These are phyloP conservation scores for Tipula helvola DNA, from an alignment of 2,888 invertebrate species.

Conservation along the genomic window DNA sequence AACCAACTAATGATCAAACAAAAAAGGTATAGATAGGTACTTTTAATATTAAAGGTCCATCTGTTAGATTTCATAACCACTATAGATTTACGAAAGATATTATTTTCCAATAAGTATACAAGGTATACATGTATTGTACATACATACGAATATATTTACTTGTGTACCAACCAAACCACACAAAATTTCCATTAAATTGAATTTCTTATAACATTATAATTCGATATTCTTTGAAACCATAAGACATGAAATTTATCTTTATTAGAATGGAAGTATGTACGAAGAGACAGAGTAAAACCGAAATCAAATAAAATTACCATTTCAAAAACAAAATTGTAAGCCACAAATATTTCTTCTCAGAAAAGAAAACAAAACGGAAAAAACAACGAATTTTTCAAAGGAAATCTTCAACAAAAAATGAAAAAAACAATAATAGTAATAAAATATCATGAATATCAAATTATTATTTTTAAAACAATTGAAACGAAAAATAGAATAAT, in stretches of 20 bases:
- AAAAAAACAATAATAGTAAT: not conserved
- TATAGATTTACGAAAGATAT: no score
- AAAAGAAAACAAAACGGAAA: not conserved
- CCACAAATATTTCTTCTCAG: not conserved
- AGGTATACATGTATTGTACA: no score
- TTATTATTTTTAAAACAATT: not conserved
- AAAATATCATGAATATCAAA: constrained; percentile 4
- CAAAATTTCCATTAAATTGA: not conserved
- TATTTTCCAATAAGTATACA: no score
- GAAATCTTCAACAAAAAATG: not conserved
- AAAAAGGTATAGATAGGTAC: no score
- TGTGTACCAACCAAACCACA: not conserved
- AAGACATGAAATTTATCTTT: not conserved
- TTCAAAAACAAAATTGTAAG: not conserved
- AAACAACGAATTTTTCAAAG: not conserved
- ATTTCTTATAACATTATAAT: not conserved
- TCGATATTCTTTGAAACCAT: not conserved
- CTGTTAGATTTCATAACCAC: no score
- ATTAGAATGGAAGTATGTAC: not conserved
- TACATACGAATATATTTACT: no score
- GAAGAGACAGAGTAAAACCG: not conserved
- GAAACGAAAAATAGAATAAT: not conserved
- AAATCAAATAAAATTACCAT: not conserved
- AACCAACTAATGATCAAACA: no score
- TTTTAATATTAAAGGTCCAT: no score